Percentiles rank a stretch among this genome's conserved stretches.
phyloP scores from a whole-genome alignment of 2,888 invertebrate species.

The Lasioglossum marginatum region DNA sequence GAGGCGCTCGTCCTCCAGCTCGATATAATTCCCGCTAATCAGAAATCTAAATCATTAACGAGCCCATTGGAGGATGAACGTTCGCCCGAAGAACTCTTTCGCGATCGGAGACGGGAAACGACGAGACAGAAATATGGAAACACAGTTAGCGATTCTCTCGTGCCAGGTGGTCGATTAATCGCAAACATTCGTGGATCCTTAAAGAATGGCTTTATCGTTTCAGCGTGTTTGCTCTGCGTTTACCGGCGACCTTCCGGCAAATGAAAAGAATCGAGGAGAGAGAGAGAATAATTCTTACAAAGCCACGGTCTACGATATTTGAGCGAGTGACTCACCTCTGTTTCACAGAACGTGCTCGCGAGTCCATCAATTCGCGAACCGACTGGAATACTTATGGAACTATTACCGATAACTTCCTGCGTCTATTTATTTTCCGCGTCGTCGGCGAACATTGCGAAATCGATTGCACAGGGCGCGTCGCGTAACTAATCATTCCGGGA shows the following conservation, averaged over 20 bases:
- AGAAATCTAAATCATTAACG: not conserved
- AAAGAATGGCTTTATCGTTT: not conserved
- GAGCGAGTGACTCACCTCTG: not conserved
- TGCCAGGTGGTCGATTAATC: conserved; percentile 4
- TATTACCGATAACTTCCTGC: conserved; percentile 11
- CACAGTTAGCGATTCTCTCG: not conserved
- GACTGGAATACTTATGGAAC: not conserved
- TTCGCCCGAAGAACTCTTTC: not conserved
- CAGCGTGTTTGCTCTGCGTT: not conserved
- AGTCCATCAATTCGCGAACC: not conserved
- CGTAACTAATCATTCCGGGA: not conserved
- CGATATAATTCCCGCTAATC: not conserved
- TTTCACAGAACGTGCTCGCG: not conserved
- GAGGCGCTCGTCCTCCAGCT: not conserved
- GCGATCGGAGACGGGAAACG: not conserved
- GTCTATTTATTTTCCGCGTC: conserved; percentile 44
- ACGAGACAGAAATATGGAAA: not conserved
- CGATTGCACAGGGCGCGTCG: not conserved
- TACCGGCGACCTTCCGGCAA: not conserved
- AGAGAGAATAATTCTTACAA: conserved; percentile 1
- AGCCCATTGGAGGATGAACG: not conserved
- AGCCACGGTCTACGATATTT: not conserved
- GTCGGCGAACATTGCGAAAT: conserved; percentile 22
- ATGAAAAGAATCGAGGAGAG: not conserved
- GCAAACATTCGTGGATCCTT: not conserved